Base-by-base conservation (phyloP, 2,113 vertebrate genomes). In the Pogonocichla stellata region DNA sequence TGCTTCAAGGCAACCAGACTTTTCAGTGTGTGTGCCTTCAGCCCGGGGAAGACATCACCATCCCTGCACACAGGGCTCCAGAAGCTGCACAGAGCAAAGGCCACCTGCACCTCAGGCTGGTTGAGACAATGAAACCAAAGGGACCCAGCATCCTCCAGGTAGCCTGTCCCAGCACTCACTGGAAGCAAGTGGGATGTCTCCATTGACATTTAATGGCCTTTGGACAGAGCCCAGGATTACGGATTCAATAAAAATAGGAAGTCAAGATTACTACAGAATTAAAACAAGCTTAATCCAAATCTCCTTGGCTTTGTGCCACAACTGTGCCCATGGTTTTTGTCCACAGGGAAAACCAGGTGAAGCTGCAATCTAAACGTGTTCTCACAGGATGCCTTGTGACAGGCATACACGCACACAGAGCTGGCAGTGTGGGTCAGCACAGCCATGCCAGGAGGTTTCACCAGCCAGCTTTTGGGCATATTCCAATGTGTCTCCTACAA, bases 261-360 rank as follows among this genome's bases (percentile, higher is more conserved):
- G 53, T 86, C 56, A 75, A 88, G 92, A 92, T 92, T 88, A 93
- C 64, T 57, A 71, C 9, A 57, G 93, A 96, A 96, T 96, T 95
- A 95, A 95, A 94, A 87, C 70, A 95, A 95, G 47, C n/a, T 92
- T 96, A 90, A 95, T 92, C 85, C 90, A 94, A 95, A 88, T 25
- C 43, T 20, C 34, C 20, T 74, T 70, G 80, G 86, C 81, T 91
- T 65, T 60, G 61, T 14, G 53, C 53, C 80, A 66, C 10, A 62
- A 71, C 42, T 48, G 11, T 17, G 43, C 42, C 31, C 3, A 0
- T 9, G 12, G 23, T 6, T 88, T 70, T 56, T 4, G 1, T 2
- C 9, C 26, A n/a, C 6, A 29, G 23, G 56, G 50, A 74, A 90
- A 70, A n/a, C 3, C 22, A 56, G 19, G 47, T 20, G 18, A 95